These are phyloP conservation scores for human DNA, from an alignment of 2,113 vertebrate species.

Conservation along the genomic window GRCh38 chr12:126086501-126087000, in stretches of 20 bases:
- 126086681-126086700: neutral
- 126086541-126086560: neutral
- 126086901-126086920: neutral
- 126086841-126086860: no score
- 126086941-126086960: neutral
- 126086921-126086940: neutral
- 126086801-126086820: neutral
- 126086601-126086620: neutral
- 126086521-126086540: neutral
- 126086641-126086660: no score
- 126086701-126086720: rapidly evolving
- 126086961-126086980: neutral
- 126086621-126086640: neutral
- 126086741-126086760: no score
- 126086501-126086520: neutral
- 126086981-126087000: no score
- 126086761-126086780: neutral
- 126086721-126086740: neutral
- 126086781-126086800: neutral
- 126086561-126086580: neutral
- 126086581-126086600: neutral
- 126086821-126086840: no score
- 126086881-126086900: neutral
- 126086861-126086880: no score
- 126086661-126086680: no score